Evolutionary conservation across 2,888 invertebrate genomes (phyloP).

Genomic region (Xylota sylvarum): DNA sequence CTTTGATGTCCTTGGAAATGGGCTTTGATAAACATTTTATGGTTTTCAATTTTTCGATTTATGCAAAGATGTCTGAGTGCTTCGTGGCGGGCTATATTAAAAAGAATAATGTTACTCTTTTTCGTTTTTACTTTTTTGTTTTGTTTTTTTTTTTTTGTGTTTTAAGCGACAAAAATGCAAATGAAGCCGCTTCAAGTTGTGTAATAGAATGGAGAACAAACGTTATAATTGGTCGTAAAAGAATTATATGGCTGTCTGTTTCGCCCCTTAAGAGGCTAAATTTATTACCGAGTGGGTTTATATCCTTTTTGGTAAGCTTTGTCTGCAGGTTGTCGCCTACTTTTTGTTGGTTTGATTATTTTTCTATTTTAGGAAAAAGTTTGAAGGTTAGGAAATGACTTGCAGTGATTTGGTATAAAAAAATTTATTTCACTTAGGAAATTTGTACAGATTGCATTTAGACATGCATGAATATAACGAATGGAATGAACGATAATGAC

Average conservation of each 20-base stretch:
- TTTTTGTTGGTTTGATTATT: conserved; percentile 3
- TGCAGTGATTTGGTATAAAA: conserved; percentile 12
- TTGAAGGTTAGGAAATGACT: conserved; percentile 3
- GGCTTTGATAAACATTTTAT: conserved; percentile 57
- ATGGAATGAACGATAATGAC: no score
- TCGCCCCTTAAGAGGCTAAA: conserved; percentile 16
- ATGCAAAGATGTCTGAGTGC: conserved; percentile 22
- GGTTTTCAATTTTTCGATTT: conserved; percentile 66
- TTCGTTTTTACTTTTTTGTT: background rate
- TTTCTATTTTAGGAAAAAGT: background rate
- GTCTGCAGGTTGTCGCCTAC: conserved; percentile 30
- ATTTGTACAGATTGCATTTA: conserved; percentile 5
- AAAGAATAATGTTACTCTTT: background rate
- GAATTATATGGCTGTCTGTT: conserved; percentile 38
- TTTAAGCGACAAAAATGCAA: conserved; percentile 47
- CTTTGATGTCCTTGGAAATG: conserved; percentile 49
- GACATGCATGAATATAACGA: background rate
- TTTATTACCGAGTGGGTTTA: conserved; percentile 30
- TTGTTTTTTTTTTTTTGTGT: background rate
- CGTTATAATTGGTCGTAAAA: conserved; percentile 62
- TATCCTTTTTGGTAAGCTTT: conserved; percentile 23
- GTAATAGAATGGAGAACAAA: conserved; percentile 13
- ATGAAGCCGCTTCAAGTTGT: conserved; percentile 12
- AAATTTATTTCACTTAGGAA: background rate
- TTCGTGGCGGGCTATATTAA: conserved; percentile 2